Conservation (phyloP, 2,797 vertebrate genomes). For the Danio albolineatus region DNA sequence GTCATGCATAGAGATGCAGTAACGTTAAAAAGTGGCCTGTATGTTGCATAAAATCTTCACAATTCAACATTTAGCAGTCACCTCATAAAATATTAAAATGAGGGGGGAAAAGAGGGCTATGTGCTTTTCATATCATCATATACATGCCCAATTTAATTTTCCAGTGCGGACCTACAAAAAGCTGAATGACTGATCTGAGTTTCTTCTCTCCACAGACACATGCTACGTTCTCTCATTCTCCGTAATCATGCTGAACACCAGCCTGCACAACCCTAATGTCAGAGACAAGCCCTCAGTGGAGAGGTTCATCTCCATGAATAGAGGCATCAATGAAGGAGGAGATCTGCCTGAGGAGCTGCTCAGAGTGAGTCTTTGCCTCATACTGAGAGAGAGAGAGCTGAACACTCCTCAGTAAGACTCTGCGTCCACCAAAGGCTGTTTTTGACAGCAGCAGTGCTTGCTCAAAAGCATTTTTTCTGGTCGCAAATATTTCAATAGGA, state of each 20-base stretch:
- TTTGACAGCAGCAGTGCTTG: not conserved
- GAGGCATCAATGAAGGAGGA: conserved; percentile 95
- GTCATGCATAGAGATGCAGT: conserved; percentile 27
- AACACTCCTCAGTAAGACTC: not conserved
- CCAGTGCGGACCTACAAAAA: not conserved
- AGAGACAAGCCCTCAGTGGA: conserved; percentile 94
- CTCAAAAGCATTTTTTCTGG: not conserved
- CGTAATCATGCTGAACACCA: conserved; percentile 99
- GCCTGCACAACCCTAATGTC: conserved; percentile 97
- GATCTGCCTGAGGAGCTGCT: conserved; percentile 97
- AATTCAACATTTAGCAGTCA: not conserved
- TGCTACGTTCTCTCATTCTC: conserved; percentile 97
- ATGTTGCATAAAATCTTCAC: not conserved
- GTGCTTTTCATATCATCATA: not conserved
- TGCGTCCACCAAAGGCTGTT: not conserved
- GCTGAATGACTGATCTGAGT: not conserved
- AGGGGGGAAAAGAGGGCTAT: not conserved
- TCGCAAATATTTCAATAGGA: too few relatives aligned
- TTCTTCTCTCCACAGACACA: conserved; percentile 83
- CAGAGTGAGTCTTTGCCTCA: conserved; percentile 77
- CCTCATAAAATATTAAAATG: not conserved
- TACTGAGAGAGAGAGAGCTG: not conserved
- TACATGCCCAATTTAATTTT: not conserved
- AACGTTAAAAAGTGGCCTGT: conserved; percentile 7
- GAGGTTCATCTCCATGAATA: conserved; percentile 97